Evolutionary conservation across 2,797 vertebrate species (phyloP).

Genomic region (Ceyx erithaca): DNA sequence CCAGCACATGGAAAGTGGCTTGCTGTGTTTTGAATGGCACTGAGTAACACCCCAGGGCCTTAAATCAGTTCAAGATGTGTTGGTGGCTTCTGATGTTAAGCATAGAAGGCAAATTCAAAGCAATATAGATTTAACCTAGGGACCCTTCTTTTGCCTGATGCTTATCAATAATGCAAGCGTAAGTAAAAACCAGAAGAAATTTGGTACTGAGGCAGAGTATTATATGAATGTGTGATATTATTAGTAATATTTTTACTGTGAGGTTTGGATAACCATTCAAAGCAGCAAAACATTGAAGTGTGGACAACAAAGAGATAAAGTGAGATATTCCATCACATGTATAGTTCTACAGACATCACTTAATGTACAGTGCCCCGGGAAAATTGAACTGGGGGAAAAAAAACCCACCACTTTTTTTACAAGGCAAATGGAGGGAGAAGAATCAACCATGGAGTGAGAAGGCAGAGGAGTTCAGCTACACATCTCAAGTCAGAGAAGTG

Average conservation of each 20-base stretch:
- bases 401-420: background rate
- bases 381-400: background rate
- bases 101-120: constrained; percentile 72
- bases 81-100: constrained; percentile 72
- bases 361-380: background rate
- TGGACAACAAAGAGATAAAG: constrained; percentile 5
- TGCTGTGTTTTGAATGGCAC: constrained; percentile 75
- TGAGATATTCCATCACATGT: background rate
- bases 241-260: constrained; percentile 18
- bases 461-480: background rate
- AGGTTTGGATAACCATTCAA: background rate
- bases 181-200: constrained; percentile 32
- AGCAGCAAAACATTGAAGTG: background rate
- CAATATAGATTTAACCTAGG: constrained; percentile 68
- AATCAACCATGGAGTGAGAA: background rate
- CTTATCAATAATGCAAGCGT: constrained; percentile 53
- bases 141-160: constrained; percentile 56
- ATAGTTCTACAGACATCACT: background rate
- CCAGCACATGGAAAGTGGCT: constrained; percentile 72
- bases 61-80: constrained; percentile 80
- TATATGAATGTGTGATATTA: constrained; percentile 11
- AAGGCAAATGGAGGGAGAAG: background rate
- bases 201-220: background rate
- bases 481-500: background rate
- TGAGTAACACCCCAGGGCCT: constrained; percentile 68